Evolutionary conservation across 2,888 invertebrate species (phyloP).

Genomic region (Cephalotes varians): DNA sequence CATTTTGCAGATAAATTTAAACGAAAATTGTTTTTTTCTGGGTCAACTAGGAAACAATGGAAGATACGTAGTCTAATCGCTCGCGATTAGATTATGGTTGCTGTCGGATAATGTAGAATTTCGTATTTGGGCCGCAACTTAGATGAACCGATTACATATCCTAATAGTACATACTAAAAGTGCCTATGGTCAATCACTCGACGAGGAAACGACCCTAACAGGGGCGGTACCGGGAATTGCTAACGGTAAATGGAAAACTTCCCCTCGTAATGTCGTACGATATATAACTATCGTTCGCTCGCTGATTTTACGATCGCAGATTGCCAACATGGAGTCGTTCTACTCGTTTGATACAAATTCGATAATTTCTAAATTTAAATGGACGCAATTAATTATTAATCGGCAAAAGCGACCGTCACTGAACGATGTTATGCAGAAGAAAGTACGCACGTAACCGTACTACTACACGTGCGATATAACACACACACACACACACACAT

Average conservation of each 20-base stretch:
- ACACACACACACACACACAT: neutral
- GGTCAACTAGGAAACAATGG: neutral
- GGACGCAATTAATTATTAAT: constrained; percentile 48
- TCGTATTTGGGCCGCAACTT: constrained; percentile 43
- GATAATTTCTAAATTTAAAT: constrained; percentile 33
- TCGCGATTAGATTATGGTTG: neutral
- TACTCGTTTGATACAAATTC: neutral
- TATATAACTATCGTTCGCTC: constrained; percentile 3
- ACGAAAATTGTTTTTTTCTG: neutral
- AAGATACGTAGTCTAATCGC: neutral
- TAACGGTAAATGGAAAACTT: constrained; percentile 74
- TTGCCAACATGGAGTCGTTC: constrained; percentile 18
- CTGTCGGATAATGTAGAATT: neutral
- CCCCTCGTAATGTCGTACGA: constrained; percentile 24
- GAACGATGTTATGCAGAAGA: constrained; percentile 14
- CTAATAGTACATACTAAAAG: constrained; percentile 65
- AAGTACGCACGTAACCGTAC: neutral
- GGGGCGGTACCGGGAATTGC: constrained; percentile 60
- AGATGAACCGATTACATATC: constrained; percentile 58
- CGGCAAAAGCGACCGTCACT: neutral
- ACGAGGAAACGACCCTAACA: constrained; percentile 64
- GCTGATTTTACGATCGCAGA: constrained; percentile 28
- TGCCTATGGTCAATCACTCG: constrained; percentile 69
- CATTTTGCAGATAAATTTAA: neutral
- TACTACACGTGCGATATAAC: neutral